phyloP scores from a whole-genome alignment of 2,888 invertebrate species.

The Pteria penguin region DNA sequence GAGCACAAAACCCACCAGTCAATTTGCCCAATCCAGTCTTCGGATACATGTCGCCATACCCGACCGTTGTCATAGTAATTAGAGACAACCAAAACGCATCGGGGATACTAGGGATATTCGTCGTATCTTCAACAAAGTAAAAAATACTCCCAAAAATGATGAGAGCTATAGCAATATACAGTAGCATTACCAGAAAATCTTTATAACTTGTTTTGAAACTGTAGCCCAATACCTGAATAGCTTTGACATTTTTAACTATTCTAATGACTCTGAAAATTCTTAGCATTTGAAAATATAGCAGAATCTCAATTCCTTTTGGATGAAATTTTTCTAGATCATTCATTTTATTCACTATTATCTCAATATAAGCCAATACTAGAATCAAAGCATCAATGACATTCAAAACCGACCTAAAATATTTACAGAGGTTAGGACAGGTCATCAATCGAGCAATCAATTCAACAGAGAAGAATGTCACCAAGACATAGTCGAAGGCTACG shows the following conservation, averaged over 20 bases:
- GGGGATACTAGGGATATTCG: constrained; percentile 43
- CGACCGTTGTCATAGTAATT: constrained; percentile 58
- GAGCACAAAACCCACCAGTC: constrained; percentile 41
- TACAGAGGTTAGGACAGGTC: constrained; percentile 14
- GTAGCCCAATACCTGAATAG: constrained; percentile 45
- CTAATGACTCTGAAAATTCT: constrained; percentile 49
- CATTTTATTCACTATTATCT: neutral
- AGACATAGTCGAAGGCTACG: constrained; percentile 1
- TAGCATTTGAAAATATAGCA: constrained; percentile 49
- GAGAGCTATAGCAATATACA: constrained; percentile 43
- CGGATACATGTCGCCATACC: constrained; percentile 55
- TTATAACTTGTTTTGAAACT: constrained; percentile 45
- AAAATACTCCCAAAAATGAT: constrained; percentile 45
- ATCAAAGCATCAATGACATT: constrained; percentile 22
- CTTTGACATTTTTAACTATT: constrained; percentile 44
- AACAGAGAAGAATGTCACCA: constrained; percentile 18
- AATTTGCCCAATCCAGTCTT: constrained; percentile 41
- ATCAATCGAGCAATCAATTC: constrained; percentile 22
- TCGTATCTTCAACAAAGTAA: constrained; percentile 47
- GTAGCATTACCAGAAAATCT: constrained; percentile 40
- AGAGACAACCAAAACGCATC: constrained; percentile 51
- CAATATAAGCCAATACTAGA: neutral
- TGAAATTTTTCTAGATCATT: neutral
- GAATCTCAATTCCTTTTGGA: constrained; percentile 31
- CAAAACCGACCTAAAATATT: constrained; percentile 15